A percentile compares a stretch with the other conserved stretches of the same genome.
phyloP scores from a whole-genome alignment of 2,888 invertebrate genomes.

The Perizoma flavofasciatum region DNA sequence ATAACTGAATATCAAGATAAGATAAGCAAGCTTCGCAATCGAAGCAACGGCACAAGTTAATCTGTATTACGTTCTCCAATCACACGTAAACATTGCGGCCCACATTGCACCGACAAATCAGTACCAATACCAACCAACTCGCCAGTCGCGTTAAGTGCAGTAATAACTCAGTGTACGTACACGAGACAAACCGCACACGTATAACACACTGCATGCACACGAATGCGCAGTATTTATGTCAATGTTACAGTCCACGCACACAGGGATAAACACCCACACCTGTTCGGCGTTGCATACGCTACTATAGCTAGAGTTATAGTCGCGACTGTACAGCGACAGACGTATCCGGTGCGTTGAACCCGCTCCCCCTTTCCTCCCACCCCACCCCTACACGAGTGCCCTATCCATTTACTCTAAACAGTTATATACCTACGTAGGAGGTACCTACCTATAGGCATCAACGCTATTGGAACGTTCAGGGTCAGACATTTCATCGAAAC shows the following conservation, averaged over 20 bases:
- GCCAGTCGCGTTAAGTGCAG: slow-evolving; percentile 62
- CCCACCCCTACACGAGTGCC: slow-evolving; percentile 44
- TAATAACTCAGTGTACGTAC: slow-evolving; percentile 59
- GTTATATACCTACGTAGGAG: slow-evolving; percentile 25
- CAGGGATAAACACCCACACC: slow-evolving; percentile 59
- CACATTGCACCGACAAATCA: slow-evolving; percentile 66
- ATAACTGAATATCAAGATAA: slow-evolving; percentile 32
- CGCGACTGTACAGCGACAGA: slow-evolving; percentile 62
- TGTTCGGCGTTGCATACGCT: slow-evolving; percentile 58
- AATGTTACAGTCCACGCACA: slow-evolving; percentile 72
- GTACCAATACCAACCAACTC: slow-evolving; percentile 54
- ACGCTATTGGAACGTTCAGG: slow-evolving; percentile 35
- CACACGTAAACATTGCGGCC: slow-evolving; percentile 69
- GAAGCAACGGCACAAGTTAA: slow-evolving; percentile 47
- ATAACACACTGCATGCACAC: slow-evolving; percentile 46
- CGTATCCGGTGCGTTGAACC: slow-evolving; percentile 82
- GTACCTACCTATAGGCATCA: slow-evolving; percentile 23
- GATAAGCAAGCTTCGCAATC: slow-evolving; percentile 53
- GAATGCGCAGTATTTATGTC: slow-evolving; percentile 74
- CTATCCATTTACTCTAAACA: slow-evolving; percentile 43
- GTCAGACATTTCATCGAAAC: slow-evolving; percentile 30
- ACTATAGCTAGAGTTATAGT: slow-evolving; percentile 49
- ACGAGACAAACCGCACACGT: slow-evolving; percentile 37
- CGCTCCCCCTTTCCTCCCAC: slow-evolving; percentile 52
- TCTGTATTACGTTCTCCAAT: slow-evolving; percentile 61